Percentiles rank a stretch among this genome's conserved stretches.
Conservation (phyloP, 2,888 invertebrate species). For the Chymomyza caudatula region DNA sequence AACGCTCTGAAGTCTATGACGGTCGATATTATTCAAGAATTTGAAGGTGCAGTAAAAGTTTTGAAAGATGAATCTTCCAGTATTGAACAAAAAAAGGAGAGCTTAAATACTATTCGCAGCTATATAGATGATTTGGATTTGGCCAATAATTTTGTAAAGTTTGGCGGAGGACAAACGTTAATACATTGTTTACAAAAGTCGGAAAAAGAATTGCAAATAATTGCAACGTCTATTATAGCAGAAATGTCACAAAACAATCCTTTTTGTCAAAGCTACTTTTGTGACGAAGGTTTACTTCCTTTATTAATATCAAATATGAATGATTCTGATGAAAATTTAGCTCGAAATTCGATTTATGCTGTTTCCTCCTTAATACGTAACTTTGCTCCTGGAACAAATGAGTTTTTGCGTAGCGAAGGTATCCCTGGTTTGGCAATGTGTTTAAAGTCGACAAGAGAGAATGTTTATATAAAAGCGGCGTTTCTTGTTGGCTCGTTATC, state of each 20-base stretch:
- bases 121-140: slow-evolving; percentile 87
- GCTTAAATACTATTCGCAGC: slow-evolving; percentile 84
- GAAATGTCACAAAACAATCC: slow-evolving; percentile 92
- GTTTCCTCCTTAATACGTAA: slow-evolving; percentile 87
- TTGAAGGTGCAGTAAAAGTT: slow-evolving; percentile 82
- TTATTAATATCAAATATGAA: slow-evolving; percentile 81
- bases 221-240: slow-evolving; percentile 85
- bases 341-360: slow-evolving; percentile 86
- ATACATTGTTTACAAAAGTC: slow-evolving; percentile 83
- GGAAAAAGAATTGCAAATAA: slow-evolving; percentile 82
- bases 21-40: slow-evolving; percentile 83
- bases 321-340: slow-evolving; percentile 78
- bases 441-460: slow-evolving; percentile 79
- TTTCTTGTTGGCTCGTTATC: slow-evolving; percentile 85
- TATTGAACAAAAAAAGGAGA: slow-evolving; percentile 80
- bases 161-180: slow-evolving; percentile 89
- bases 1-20: slow-evolving; percentile 85
- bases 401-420: slow-evolving; percentile 83
- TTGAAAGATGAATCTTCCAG: slow-evolving; percentile 80
- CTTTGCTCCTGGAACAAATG: slow-evolving; percentile 81
- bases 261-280: slow-evolving; percentile 85
- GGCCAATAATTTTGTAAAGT: slow-evolving; percentile 90
- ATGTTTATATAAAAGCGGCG: slow-evolving; percentile 84
- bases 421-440: slow-evolving; percentile 82
- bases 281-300: slow-evolving; percentile 83